Conservation (phyloP, 2,113 vertebrate genomes). For the Pogona vitticeps region DNA sequence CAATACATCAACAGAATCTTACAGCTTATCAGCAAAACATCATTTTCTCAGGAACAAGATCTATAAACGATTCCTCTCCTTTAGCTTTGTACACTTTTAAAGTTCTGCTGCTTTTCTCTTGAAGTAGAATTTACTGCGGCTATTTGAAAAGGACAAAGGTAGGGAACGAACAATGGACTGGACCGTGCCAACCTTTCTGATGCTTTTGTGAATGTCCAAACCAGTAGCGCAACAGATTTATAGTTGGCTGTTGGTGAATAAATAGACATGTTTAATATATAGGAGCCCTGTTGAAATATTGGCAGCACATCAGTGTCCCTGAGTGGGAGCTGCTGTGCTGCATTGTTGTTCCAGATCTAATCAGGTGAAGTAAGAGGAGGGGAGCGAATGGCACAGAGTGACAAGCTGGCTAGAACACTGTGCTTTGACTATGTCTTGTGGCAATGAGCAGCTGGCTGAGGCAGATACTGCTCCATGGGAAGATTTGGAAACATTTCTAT, state of each 20-base stretch:
- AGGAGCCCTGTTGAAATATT: not conserved
- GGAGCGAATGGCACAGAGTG: not conserved
- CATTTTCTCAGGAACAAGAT: not conserved
- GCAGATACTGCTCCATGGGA: not conserved
- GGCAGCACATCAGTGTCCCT: not conserved
- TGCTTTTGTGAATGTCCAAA: not conserved
- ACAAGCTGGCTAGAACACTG: not conserved
- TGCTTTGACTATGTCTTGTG: conserved; percentile 6
- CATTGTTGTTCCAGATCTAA: not conserved
- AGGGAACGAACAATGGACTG: not conserved
- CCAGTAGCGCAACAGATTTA: not conserved
- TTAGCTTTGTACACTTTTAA: not conserved
- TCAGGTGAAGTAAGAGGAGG: not conserved
- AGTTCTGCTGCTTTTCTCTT: not conserved
- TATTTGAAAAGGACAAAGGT: not conserved
- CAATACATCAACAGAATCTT: not conserved
- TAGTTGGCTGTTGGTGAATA: not conserved
- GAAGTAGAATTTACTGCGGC: not conserved
- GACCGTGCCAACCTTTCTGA: not conserved
- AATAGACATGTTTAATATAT: not conserved
- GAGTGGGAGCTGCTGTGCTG: not conserved
- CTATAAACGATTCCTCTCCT: not conserved
- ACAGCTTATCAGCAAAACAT: not conserved
- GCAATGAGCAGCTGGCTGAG: conserved; percentile 21
- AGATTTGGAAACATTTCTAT: not conserved